Conservation (phyloP, 2,113 vertebrate genomes). For the Microcebus griseorufus region DNA sequence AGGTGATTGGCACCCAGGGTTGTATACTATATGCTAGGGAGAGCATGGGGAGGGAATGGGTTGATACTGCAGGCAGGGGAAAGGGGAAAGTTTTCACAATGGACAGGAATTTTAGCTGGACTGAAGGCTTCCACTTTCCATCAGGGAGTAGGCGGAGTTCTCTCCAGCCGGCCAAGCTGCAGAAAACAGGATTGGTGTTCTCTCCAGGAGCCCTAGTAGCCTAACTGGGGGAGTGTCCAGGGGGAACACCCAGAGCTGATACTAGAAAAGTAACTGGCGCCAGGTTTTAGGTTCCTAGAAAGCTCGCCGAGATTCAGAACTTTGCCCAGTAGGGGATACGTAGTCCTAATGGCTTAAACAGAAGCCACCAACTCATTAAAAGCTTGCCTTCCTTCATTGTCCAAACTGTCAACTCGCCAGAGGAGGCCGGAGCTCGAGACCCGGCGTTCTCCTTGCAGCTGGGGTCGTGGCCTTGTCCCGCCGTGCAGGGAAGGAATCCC, state of each 20-base stretch:
- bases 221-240: background rate
- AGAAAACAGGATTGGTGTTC: background rate
- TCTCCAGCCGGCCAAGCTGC: background rate
- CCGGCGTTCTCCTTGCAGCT: constrained; percentile 74
- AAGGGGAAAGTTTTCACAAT: background rate
- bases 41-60: too few relatives aligned
- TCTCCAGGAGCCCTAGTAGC: background rate
- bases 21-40: background rate
- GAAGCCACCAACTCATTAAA: background rate
- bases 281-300: background rate
- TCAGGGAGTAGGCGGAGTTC: background rate
- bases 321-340: background rate
- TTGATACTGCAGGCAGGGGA: too few relatives aligned
- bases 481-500: background rate
- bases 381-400: background rate
- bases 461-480: constrained; percentile 75
- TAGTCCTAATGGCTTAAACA: background rate
- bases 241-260: background rate
- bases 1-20: background rate
- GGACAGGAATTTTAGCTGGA: background rate
- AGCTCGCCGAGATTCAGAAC: background rate
- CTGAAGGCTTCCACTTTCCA: background rate
- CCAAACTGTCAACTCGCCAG: constrained; percentile 53
- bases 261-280: background rate
- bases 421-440: constrained; percentile 41